Base-by-base conservation (phyloP, 2,888 invertebrate species). In the Polydrusus cervinus region DNA sequence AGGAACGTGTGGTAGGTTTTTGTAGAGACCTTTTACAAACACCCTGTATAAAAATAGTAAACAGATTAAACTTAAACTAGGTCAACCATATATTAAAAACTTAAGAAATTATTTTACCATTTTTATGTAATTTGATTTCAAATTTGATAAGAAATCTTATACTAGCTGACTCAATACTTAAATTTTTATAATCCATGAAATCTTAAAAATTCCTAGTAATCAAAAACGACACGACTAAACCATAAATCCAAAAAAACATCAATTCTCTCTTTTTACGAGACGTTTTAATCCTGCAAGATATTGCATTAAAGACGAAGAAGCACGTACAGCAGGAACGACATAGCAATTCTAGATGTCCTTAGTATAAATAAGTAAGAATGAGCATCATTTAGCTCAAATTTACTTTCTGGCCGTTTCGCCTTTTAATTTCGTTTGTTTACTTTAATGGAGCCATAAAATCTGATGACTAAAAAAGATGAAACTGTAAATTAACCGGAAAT, bases 401-500 rank as follows among this genome's bases (percentile, higher is more conserved):
- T 75, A 75, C 75, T 75, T 71, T 66, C 61, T 62, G 67, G 66
- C 67, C 75, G 49, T 65, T 70, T 74, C 65, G 70, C 57, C 75
- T 75, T 71, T 75, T 75, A 75, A 75, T 75, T 75, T 71, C 66
- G 62, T 75, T 75, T 71, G 71, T 75, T 75, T 75, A 60, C 71
- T 75, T 71, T 71, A 71, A 75, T 71, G 71, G 74, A 60, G 25
- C 53, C 61, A 66, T 75, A 75, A 75, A 75, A 74, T 74, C 69
- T 69, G 69, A 69, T 40, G 25, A 38, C 45, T 43, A 60, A 66
- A 69, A 64, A 69, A 64, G 74, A 60, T 38, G 40, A 55, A 53
- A 68, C 55, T 53, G 51, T 47, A 64, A 43, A 64, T 64, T 65
- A 53, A 53, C 55, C 45, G 43, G 49, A 71, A 43, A 60, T 9